Percentiles rank a stretch among this genome's conserved stretches.
Evolutionary conservation across 1,140 invertebrate species (phyloP).

Genomic region (Homarus americanus): DNA sequence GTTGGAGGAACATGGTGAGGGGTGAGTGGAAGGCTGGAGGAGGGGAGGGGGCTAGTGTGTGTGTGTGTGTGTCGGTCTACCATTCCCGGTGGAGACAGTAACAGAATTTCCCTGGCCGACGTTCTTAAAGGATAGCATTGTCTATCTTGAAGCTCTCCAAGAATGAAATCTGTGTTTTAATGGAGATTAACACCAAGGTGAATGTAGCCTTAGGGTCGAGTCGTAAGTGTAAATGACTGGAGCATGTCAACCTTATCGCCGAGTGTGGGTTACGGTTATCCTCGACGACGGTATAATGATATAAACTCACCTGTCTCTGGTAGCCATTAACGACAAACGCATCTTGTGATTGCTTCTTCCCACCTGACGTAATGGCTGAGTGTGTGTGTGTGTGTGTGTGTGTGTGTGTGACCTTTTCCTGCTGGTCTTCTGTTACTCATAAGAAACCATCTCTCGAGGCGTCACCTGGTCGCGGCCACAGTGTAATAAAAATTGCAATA

Average conservation of each 20-base stretch:
- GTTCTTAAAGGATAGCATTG: not conserved
- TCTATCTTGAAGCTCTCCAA: not conserved
- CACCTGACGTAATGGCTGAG: not conserved
- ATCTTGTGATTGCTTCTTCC: conserved; percentile 11
- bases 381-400: not conserved
- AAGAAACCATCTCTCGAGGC: not conserved
- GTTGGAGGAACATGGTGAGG: too few relatives aligned
- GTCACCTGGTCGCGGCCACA: not conserved
- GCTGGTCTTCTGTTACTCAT: too few relatives aligned
- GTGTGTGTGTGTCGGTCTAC: too few relatives aligned
- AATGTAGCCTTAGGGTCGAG: not conserved
- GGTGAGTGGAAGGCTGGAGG: too few relatives aligned
- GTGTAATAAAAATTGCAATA: not conserved
- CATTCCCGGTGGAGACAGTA: too few relatives aligned
- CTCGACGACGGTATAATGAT: not conserved
- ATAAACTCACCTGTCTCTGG: not conserved
- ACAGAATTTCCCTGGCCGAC: not conserved
- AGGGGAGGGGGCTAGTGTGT: too few relatives aligned
- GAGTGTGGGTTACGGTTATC: not conserved
- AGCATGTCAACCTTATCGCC: not conserved
- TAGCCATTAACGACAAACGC: not conserved
- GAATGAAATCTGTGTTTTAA: conserved; percentile 14
- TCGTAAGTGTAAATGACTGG: not conserved
- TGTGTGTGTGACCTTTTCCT: too few relatives aligned
- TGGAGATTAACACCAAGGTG: conserved; percentile 1